Percentiles rank a stretch among this genome's conserved stretches.
These are phyloP conservation scores for Mesaphorura yosii DNA, from an alignment of 1,140 invertebrate genomes.

Conservation along the genomic window DNA sequence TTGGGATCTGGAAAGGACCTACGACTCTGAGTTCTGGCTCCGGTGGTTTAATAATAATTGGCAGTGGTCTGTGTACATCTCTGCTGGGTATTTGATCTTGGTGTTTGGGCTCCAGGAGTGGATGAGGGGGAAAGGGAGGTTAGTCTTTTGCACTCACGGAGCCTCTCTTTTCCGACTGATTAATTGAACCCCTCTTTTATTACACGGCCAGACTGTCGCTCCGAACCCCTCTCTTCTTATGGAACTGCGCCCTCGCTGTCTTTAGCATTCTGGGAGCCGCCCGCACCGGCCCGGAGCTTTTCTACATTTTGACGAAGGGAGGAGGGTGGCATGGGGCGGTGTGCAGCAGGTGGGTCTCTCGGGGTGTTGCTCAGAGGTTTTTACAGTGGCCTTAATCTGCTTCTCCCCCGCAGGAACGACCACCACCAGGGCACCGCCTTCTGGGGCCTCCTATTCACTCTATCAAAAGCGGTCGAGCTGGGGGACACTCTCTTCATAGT, in stretches of 20 bases:
- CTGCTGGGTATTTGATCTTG: background rate
- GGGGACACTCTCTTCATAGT: conserved; percentile 39
- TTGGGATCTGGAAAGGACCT: background rate
- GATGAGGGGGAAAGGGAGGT: background rate
- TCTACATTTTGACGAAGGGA: conserved; percentile 23
- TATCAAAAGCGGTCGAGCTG: conserved; percentile 44
- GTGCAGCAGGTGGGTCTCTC: conserved; percentile 24
- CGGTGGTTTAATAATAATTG: background rate
- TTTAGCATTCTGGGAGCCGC: conserved; percentile 72
- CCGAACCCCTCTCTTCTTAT: conserved; percentile 53
- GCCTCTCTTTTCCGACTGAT: too few relatives aligned
- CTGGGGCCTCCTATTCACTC: conserved; percentile 44
- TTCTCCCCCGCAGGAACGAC: conserved; percentile 17
- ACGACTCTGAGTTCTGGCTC: background rate
- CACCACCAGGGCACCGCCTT: conserved; percentile 24
- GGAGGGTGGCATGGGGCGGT: conserved; percentile 22
- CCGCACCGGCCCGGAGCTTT: conserved; percentile 26
- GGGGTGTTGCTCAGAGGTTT: background rate
- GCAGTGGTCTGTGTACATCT: background rate
- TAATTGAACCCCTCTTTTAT: too few relatives aligned
- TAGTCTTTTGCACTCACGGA: too few relatives aligned
- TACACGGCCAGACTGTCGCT: background rate
- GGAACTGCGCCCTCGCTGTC: conserved; percentile 84
- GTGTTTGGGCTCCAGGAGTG: background rate
- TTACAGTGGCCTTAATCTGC: background rate